A percentile compares a stretch with the other conserved stretches of the same genome.
These are phyloP conservation scores for Atlantisia rogersi DNA, from an alignment of 2,113 vertebrate species.

Conservation along the genomic window DNA sequence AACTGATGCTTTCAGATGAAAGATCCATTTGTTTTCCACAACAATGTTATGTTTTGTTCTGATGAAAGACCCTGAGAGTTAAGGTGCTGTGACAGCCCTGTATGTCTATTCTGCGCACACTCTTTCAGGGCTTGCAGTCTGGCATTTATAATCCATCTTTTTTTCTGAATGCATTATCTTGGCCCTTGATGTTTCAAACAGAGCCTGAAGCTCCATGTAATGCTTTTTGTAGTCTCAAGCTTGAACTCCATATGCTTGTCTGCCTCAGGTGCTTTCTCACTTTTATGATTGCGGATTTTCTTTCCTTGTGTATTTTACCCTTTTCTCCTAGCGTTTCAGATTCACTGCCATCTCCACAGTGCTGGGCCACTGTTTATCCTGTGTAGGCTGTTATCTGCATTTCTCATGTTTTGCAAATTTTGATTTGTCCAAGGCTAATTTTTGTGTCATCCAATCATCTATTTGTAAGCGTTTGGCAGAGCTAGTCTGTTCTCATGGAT, in stretches of 20 bases:
- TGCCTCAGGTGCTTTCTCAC: not conserved
- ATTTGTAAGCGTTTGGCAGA: not conserved
- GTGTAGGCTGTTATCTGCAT: not conserved
- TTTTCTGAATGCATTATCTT: slow-evolving; percentile 1
- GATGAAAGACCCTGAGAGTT: not conserved
- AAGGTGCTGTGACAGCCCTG: not conserved
- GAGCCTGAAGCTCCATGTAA: slow-evolving; percentile 29
- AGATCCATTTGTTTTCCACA: not conserved
- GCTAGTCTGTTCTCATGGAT: not conserved
- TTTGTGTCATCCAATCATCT: not conserved
- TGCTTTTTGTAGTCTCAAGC: slow-evolving; percentile 15
- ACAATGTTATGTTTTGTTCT: not conserved
- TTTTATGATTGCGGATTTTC: not conserved
- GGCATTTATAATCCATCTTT: slow-evolving; percentile 3
- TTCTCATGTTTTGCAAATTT: not conserved
- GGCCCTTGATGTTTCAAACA: slow-evolving; percentile 4
- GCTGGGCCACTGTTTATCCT: not conserved
- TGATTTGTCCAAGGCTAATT: not conserved
- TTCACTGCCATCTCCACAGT: not conserved
- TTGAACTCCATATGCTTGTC: slow-evolving; percentile 31
- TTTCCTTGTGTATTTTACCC: not conserved
- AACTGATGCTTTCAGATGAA: not conserved
- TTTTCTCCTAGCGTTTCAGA: not conserved
- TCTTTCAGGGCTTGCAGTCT: not conserved
- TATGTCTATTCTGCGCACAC: not conserved